Base-by-base conservation (phyloP, 2,888 invertebrate species). In the Cephus rjabovi region DNA sequence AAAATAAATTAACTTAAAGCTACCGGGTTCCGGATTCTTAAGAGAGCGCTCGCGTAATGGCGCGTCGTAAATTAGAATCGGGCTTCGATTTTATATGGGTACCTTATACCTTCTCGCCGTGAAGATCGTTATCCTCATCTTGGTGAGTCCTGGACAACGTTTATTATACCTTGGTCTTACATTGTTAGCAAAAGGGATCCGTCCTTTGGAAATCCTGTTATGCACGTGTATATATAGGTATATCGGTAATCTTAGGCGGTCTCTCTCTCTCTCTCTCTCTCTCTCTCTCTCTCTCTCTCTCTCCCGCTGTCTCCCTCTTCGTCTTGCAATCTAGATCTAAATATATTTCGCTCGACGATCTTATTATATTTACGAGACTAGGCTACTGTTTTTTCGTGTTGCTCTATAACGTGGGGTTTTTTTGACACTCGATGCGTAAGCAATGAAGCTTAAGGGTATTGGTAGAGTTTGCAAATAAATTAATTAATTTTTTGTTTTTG, bases 1-100 rank as follows among this genome's bases (percentile, higher is more conserved):
- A 89, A 90, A 90, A 90, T 90, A 90, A 91, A 90, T 90, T 88
- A 89, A 87, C 85, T 85, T 81, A 85, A 87, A 85, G 90, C 90
- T 89, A 89, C 90, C 87, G 89, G 83, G 83, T 87, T 86, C 85
- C 85, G 85, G 84, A 83, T 83, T 85, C 86, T 84, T 81, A 83
- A 80, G 81, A 81, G 76, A 79, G 80, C 81, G 79, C 82, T 83
- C 82, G 83, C 81, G 81, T 87, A 88, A 89, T 87, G 88, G 89
- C 87, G 86, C 85, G 83, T 85, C 86, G 86, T 88, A 89, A 90
- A 90, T 89, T 87, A 73, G n/a, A 74, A 79, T 71, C 74, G 81
- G 79, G 77, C 74, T 34, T 75, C 75, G 56, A 68, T 75, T 75
- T 37, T 56, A 23, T 68, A 68, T 31, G 33, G 73, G 73, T 15